Percentiles rank a stretch among this genome's conserved stretches.
Conservation (phyloP, 2,797 vertebrate genomes). For the Anguilla obscura region DNA sequence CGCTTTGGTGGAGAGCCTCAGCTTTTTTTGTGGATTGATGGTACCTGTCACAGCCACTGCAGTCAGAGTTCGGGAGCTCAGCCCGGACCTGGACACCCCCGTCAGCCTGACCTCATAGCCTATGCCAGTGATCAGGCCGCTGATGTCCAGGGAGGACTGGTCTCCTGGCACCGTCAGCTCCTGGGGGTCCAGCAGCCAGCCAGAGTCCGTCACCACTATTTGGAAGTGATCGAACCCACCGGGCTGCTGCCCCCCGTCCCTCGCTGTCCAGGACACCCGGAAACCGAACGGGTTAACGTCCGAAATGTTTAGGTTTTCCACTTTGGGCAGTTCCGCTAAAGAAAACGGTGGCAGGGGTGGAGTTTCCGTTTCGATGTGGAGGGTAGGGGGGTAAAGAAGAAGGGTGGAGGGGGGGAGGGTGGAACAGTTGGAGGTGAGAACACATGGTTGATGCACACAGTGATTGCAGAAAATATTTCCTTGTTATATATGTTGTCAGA, state of each 20-base stretch:
- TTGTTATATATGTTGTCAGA: neutral
- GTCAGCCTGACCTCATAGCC: slow-evolving; percentile 95
- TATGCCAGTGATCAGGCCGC: slow-evolving; percentile 96
- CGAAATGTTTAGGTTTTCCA: slow-evolving; percentile 94
- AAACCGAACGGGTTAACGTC: slow-evolving; percentile 90
- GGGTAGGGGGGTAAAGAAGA: slow-evolving; percentile 43
- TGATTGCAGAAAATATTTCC: slow-evolving; percentile 66
- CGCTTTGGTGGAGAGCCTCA: slow-evolving; percentile 35
- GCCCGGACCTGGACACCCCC: slow-evolving; percentile 83
- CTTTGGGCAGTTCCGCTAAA: slow-evolving; percentile 87
- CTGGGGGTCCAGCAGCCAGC: slow-evolving; percentile 92
- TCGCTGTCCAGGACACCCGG: slow-evolving; percentile 86
- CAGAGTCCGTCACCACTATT: slow-evolving; percentile 91
- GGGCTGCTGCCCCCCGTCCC: slow-evolving; percentile 62
- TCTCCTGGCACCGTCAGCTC: slow-evolving; percentile 87
- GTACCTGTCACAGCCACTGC: slow-evolving; percentile 94
- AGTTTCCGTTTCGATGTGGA: slow-evolving; percentile 7
- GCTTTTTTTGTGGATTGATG: slow-evolving; percentile 41
- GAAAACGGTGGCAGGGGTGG: slow-evolving; percentile 31
- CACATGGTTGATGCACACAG: slow-evolving; percentile 58
- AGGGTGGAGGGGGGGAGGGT: slow-evolving; percentile 56
- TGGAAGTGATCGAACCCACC: slow-evolving; percentile 84
- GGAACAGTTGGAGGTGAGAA: slow-evolving; percentile 59
- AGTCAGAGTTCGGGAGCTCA: slow-evolving; percentile 86
- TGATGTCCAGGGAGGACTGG: slow-evolving; percentile 85